Evolutionary conservation across 1,140 invertebrate species (phyloP).

Genomic region (Polyergus mexicanus): DNA sequence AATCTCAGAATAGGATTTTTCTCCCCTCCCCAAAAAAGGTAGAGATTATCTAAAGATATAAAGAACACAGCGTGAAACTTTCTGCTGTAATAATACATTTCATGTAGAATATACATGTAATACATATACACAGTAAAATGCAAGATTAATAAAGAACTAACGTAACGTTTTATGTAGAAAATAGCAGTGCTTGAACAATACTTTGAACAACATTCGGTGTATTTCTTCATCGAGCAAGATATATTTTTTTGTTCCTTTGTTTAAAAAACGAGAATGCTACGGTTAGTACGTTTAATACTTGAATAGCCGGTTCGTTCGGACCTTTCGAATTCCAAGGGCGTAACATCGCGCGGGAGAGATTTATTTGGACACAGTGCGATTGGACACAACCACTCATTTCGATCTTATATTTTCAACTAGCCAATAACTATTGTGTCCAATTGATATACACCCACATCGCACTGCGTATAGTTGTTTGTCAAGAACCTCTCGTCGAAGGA

Average conservation of each 20-base stretch:
- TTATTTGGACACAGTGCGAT: too few species aligned
- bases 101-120: neutral
- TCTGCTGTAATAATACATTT: neutral
- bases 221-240: neutral
- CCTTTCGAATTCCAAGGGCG: constrained; percentile 47
- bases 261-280: neutral
- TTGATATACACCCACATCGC: too few species aligned
- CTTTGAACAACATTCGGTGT: neutral
- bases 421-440: too few species aligned
- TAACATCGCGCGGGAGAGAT: neutral
- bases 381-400: too few species aligned
- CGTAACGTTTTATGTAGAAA: neutral
- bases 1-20: neutral
- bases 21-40: neutral
- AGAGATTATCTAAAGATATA: neutral
- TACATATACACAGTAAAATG: neutral
- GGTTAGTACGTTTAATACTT: neutral
- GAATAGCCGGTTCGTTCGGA: neutral
- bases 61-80: neutral
- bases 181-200: neutral
- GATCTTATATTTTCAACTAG: too few species aligned
- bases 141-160: neutral
- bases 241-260: constrained; percentile 14
- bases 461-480: neutral
- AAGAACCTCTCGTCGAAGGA: neutral